Conservation (phyloP, 2,113 vertebrate species). For the Miniopterus natalensis region DNA sequence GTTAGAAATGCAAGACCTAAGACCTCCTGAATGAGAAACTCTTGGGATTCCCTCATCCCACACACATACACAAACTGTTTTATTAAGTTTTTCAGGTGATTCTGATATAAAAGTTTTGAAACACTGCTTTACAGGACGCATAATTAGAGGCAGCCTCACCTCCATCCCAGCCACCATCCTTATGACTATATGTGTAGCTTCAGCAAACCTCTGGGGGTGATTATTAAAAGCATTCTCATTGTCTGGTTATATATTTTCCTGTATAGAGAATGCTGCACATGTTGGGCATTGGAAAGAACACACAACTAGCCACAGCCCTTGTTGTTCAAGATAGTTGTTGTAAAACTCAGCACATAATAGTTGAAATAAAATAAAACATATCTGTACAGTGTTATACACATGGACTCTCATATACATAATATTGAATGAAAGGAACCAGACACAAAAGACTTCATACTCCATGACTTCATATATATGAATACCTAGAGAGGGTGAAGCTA, state of each 20-base stretch:
- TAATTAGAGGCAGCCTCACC: neutral
- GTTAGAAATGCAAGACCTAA: neutral
- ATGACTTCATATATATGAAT: neutral
- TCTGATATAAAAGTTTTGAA: neutral
- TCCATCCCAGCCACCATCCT: too few relatives aligned
- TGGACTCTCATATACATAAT: neutral
- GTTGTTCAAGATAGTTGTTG: neutral
- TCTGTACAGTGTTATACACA: neutral
- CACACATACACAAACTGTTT: neutral
- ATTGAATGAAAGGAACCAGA: neutral
- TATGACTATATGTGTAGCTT: neutral
- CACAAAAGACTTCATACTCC: neutral
- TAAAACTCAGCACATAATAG: neutral
- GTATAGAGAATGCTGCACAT: neutral
- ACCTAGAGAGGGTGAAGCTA: neutral
- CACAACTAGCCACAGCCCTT: neutral
- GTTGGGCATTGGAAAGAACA: neutral
- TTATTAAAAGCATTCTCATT: neutral
- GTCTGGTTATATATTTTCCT: neutral
- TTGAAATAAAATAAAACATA: neutral
- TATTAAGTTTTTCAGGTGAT: neutral
- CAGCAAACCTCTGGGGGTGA: neutral
- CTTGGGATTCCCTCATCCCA: neutral
- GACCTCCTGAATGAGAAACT: neutral
- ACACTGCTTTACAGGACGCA: neutral